phyloP scores from a whole-genome alignment of 2,888 invertebrate genomes.

The Nycteola revayana region DNA sequence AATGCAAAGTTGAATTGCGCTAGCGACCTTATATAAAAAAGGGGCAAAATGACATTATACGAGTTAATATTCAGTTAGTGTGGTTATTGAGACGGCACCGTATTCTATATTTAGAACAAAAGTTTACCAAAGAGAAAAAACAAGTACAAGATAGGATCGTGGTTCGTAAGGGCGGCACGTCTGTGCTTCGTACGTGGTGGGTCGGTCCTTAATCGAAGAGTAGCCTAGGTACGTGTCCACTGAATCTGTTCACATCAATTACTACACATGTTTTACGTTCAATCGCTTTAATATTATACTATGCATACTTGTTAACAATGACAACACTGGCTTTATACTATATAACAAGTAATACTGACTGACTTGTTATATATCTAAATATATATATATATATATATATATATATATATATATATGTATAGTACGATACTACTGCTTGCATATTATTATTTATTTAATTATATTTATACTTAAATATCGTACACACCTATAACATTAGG shows the following conservation, averaged over 20 bases:
- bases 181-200: slow-evolving; percentile 44
- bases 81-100: slow-evolving; percentile 32
- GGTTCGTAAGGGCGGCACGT: slow-evolving; percentile 57
- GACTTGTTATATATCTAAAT: no score
- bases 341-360: no score
- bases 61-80: slow-evolving; percentile 29
- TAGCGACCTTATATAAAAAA: not conserved
- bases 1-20: not conserved
- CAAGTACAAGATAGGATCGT: slow-evolving; percentile 46
- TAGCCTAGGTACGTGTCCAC: slow-evolving; percentile 39
- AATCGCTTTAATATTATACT: no score
- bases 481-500: no score
- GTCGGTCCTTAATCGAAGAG: slow-evolving; percentile 42
- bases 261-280: slow-evolving; percentile 11
- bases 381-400: no score
- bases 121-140: slow-evolving; percentile 47
- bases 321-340: no score
- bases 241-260: slow-evolving; percentile 13
- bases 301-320: no score
- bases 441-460: no score
- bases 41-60: not conserved
- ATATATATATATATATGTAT: no score
- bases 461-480: no score
- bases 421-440: no score
- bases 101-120: slow-evolving; percentile 50